Percentiles rank a stretch among this genome's conserved stretches.
Evolutionary conservation across 2,797 vertebrate genomes (phyloP).

Genomic region (Cirrhinus mrigala): DNA sequence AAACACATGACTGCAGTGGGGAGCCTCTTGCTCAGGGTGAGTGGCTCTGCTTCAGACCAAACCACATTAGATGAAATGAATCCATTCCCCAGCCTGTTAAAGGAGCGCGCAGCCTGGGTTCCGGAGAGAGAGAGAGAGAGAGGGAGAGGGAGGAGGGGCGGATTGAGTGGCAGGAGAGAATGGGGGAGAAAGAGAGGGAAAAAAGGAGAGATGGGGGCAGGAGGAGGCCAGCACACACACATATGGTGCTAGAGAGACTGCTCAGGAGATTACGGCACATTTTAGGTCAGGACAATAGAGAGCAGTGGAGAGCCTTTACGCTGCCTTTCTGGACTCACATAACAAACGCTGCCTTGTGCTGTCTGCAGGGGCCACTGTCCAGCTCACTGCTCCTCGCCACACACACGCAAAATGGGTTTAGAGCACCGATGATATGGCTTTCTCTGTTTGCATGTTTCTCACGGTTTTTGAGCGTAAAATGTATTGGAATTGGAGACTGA

Average conservation of each 20-base stretch:
- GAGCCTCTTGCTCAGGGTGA: slow-evolving; percentile 74
- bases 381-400: slow-evolving; percentile 7
- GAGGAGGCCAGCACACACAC: slow-evolving; percentile 54
- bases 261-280: slow-evolving; percentile 76
- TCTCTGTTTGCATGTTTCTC: background rate
- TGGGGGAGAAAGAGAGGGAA: slow-evolving; percentile 47
- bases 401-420: slow-evolving; percentile 18
- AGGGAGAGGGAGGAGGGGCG: slow-evolving; percentile 36
- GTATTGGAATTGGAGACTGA: background rate
- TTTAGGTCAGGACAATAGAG: slow-evolving; percentile 78
- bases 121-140: slow-evolving; percentile 65
- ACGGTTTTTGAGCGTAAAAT: background rate
- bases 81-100: slow-evolving; percentile 85
- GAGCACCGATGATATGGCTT: background rate
- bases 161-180: slow-evolving; percentile 61
- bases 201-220: slow-evolving; percentile 66
- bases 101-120: slow-evolving; percentile 76
- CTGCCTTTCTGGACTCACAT: slow-evolving; percentile 67
- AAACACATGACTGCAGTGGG: slow-evolving; percentile 82
- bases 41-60: slow-evolving; percentile 82
- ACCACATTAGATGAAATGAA: slow-evolving; percentile 85
- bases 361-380: slow-evolving; percentile 68
- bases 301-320: slow-evolving; percentile 71
- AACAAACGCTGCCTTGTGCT: slow-evolving; percentile 72
- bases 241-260: slow-evolving; percentile 65